phyloP scores from a whole-genome alignment of 2,797 vertebrate genomes.

The Scomberomorus guttatus region DNA sequence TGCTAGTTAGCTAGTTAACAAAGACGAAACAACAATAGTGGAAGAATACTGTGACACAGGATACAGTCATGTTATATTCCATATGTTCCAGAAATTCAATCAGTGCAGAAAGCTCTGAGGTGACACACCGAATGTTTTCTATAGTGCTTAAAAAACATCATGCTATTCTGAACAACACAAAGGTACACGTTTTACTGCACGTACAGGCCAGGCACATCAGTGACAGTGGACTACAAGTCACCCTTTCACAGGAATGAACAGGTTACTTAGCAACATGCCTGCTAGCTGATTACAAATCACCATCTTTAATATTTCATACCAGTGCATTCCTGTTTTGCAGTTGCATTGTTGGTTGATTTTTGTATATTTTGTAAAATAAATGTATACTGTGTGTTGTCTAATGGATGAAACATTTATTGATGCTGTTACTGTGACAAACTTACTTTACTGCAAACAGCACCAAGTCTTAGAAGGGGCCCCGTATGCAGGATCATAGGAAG shows the following conservation, averaged over 20 bases:
- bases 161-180: constrained; percentile 6
- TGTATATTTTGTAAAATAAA: constrained; percentile 11
- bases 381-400: constrained; percentile 6
- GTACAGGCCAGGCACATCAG: neutral
- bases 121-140: too few species aligned
- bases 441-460: neutral
- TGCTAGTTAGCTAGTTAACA: neutral
- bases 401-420: neutral
- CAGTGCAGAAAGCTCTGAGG: neutral
- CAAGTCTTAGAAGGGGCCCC: too few species aligned
- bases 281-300: constrained; percentile 7
- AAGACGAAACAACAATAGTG: neutral
- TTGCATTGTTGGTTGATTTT: constrained; percentile 9
- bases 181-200: neutral
- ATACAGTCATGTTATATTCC: neutral
- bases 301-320: neutral
- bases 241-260: neutral
- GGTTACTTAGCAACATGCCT: neutral
- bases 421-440: constrained; percentile 14
- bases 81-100: neutral
- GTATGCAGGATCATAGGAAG: too few species aligned
- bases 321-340: neutral
- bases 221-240: neutral
- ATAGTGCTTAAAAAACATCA: neutral
- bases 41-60: too few species aligned